These are phyloP conservation scores for Cyrtonyx montezumae DNA, from an alignment of 2,113 vertebrate genomes.

Conservation along the genomic window DNA sequence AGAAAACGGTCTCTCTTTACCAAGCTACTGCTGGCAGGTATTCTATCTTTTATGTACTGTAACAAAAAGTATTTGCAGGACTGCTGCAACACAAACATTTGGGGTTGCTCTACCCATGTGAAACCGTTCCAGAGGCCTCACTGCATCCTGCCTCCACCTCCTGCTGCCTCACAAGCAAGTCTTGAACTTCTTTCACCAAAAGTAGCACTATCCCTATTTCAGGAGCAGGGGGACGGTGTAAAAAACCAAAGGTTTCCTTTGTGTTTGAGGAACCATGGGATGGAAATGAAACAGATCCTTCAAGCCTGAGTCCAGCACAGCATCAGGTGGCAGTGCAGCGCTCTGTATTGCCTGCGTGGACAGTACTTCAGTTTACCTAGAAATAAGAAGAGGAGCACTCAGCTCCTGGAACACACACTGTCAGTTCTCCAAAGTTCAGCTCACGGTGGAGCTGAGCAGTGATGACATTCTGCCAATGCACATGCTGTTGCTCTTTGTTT, in stretches of 20 bases:
- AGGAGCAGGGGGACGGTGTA: background rate
- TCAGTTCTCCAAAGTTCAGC: background rate
- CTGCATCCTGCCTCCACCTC: background rate
- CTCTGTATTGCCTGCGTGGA: background rate
- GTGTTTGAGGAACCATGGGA: background rate
- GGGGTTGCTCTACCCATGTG: background rate
- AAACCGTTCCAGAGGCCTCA: background rate
- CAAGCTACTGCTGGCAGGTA: slow-evolving; percentile 7
- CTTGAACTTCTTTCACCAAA: background rate
- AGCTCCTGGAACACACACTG: background rate
- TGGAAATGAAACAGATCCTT: fast-evolving
- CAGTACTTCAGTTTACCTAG: background rate
- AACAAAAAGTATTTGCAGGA: slow-evolving; percentile 54
- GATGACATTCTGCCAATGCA: background rate
- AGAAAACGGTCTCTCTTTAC: slow-evolving; percentile 52
- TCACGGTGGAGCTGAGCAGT: background rate
- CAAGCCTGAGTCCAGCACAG: background rate
- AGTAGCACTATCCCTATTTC: background rate
- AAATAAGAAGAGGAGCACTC: background rate
- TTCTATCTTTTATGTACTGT: background rate
- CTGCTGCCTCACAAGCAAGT: background rate
- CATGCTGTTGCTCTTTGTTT: background rate
- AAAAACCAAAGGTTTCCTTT: background rate
- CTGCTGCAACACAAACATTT: slow-evolving; percentile 34
- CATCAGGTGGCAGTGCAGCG: background rate